Evolutionary conservation across 2,888 invertebrate species (phyloP).

Genomic region (Ctena decussata): DNA sequence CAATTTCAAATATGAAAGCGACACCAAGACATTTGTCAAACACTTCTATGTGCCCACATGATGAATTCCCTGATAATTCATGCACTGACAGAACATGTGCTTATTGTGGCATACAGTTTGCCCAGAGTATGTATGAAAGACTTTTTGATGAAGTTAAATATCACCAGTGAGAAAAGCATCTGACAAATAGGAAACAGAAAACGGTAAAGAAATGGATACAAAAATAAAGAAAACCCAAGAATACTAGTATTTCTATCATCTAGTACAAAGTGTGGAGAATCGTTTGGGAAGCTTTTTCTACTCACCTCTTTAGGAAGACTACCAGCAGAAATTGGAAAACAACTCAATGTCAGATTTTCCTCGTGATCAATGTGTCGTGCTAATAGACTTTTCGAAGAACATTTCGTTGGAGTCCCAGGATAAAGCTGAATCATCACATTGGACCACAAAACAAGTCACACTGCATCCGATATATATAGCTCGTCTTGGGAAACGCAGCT

Average conservation of each 20-base stretch:
- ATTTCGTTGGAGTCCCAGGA: constrained; percentile 26
- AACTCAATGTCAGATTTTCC: constrained; percentile 15
- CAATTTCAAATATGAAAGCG: background rate
- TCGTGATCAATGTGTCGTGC: constrained; percentile 22
- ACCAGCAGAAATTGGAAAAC: constrained; percentile 46
- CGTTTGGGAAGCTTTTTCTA: constrained; percentile 3
- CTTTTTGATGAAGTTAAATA: background rate
- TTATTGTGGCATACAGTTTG: background rate
- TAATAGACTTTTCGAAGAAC: constrained; percentile 45
- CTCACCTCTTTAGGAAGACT: constrained; percentile 35
- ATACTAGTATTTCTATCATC: background rate
- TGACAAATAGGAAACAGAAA: constrained; percentile 34
- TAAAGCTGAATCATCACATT: constrained; percentile 33
- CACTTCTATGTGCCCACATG: constrained; percentile 27
- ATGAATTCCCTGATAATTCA: background rate
- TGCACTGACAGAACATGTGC: constrained; percentile 31
- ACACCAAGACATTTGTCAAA: constrained; percentile 28
- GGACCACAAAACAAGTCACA: constrained; percentile 34
- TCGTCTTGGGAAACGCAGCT: constrained; percentile 1
- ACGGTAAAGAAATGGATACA: constrained; percentile 10
- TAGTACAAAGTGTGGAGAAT: background rate
- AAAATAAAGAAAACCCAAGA: constrained; percentile 17
- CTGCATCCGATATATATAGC: constrained; percentile 34
- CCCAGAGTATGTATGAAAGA: background rate
- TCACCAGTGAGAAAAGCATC: constrained; percentile 32